Base-by-base conservation (phyloP, 2,797 vertebrate species). In the Centropyge bicolor region DNA sequence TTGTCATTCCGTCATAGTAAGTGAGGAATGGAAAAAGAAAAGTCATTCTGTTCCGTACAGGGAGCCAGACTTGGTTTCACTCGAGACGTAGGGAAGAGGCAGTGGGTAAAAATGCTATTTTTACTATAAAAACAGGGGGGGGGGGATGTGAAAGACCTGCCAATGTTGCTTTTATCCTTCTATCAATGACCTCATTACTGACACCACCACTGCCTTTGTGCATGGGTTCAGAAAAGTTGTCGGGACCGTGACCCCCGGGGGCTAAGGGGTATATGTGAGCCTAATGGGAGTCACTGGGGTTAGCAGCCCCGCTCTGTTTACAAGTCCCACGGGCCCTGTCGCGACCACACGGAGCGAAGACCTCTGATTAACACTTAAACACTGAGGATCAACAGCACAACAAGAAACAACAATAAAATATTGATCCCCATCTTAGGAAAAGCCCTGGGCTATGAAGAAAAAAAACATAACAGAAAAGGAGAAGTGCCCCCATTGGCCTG, bases 301-400 rank as follows among this genome's bases (percentile, higher is more conserved):
- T 76, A 83, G 77, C 5, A 67, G 65, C 76, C 80, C 70, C 12
- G 43, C 69, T 79, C 66, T 77, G 77, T 51, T 85, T 82, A 88
- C 60, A 80, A 73, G 68, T 86, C 88, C 77, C 87, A 36, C 0
- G 80, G 83, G 91, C 67, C 82, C 75, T 59, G 65, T 77, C 78
- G 10, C 11, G 70, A 86, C 80, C 74, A 56, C 81, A 66, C 60
- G 22, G 45, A 90, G 70, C 24, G 41, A 83, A 87, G 76, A 87
- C 83, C 82, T 70, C 66, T 74, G 80, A 91, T 92, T 92, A 91
- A 85, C 80, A 73, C 82, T 82, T 80, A 81, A 87, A 87, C 84
- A 74, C 75, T 0, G 54, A 65, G 86, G 86, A 91, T 90, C 84
- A 89, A 78, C 81, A 67, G 66, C 80, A 88, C 85, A 87, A 88